Conservation (phyloP, 2,888 invertebrate genomes). For the Beris chalybata region DNA sequence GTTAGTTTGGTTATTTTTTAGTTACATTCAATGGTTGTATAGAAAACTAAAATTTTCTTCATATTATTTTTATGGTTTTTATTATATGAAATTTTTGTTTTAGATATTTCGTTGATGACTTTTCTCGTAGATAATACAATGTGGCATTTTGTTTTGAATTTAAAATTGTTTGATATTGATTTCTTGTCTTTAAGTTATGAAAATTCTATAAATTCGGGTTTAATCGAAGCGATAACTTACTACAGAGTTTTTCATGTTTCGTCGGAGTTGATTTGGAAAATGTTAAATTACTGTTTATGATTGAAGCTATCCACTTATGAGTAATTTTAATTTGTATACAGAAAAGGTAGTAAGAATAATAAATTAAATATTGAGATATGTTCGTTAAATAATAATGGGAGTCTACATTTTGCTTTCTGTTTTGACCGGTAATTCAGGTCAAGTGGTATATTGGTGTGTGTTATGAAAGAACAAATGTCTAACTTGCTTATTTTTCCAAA, state of each 20-base stretch:
- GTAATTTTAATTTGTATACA: no score
- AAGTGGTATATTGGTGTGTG: no score
- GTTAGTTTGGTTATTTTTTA: neutral
- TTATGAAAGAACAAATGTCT: no score
- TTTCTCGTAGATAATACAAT: neutral
- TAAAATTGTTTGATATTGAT: neutral
- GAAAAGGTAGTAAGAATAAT: no score
- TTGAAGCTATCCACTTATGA: no score
- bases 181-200: slow-evolving; percentile 6
- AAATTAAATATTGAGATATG: no score
- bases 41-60: neutral
- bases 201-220: slow-evolving; percentile 23
- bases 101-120: neutral
- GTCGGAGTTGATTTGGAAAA: neutral
- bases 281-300: neutral
- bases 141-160: neutral
- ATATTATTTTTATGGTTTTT: neutral
- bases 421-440: no score
- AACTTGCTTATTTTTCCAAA: no score
- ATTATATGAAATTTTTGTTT: neutral
- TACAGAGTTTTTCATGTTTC: neutral
- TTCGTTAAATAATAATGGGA: no score
- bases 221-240: no score
- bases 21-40: no score
- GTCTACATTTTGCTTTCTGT: no score